Evolutionary conservation across 2,888 invertebrate species (phyloP).

Genomic region (Amblyjoppa proteus): DNA sequence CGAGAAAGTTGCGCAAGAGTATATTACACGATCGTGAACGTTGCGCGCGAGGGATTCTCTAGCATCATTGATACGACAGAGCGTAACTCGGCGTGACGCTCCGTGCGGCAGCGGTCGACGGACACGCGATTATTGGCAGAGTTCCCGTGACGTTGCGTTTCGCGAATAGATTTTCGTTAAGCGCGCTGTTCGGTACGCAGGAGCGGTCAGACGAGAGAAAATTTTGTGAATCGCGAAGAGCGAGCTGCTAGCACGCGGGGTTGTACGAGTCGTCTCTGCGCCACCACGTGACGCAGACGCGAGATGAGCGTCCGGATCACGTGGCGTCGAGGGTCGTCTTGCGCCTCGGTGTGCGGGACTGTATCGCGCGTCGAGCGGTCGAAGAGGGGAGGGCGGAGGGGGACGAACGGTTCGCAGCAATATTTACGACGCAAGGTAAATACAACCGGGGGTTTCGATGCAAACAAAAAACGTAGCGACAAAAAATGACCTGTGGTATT

Average conservation of each 20-base stretch:
- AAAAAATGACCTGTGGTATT: too few relatives aligned
- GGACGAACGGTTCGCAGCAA: neutral
- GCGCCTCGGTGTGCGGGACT: slow-evolving; percentile 13
- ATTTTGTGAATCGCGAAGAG: slow-evolving; percentile 59
- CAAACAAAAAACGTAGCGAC: too few relatives aligned
- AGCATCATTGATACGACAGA: neutral
- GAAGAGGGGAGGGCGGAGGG: slow-evolving; percentile 34
- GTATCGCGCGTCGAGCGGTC: slow-evolving; percentile 8
- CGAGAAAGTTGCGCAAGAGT: too few relatives aligned
- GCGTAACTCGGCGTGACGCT: neutral
- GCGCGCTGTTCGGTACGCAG: neutral
- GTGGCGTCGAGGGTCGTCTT: slow-evolving; percentile 65
- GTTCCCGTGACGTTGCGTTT: slow-evolving; percentile 40
- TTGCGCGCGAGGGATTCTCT: neutral
- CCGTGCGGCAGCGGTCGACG: slow-evolving; percentile 3
- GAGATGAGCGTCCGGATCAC: slow-evolving; percentile 64
- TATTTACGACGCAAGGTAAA: neutral
- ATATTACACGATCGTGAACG: too few relatives aligned
- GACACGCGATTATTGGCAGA: slow-evolving; percentile 52
- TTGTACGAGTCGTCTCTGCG: slow-evolving; percentile 31
- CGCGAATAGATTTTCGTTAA: slow-evolving; percentile 43
- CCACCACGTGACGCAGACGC: slow-evolving; percentile 70
- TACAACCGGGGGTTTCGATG: too few relatives aligned
- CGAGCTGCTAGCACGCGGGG: neutral
- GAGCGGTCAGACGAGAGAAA: slow-evolving; percentile 7